These are phyloP conservation scores for Dolichallabes microphthalmus DNA, from an alignment of 2,113 vertebrate genomes.

Conservation along the genomic window DNA sequence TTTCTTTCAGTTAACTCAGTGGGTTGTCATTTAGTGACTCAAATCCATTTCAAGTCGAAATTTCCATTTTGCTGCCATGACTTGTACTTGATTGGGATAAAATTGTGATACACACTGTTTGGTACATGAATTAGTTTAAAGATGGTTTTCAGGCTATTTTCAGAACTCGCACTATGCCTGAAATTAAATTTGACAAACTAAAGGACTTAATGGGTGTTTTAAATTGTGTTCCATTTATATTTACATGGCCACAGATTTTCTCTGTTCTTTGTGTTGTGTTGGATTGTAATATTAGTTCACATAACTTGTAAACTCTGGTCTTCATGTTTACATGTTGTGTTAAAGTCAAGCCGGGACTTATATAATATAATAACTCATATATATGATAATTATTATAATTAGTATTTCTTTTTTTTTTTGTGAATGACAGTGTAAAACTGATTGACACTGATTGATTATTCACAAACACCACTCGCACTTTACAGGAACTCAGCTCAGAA, in stretches of 20 bases:
- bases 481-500: no score
- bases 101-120: neutral
- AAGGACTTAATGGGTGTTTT: no score
- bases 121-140: neutral
- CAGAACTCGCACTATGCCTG: neutral
- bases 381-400: no score
- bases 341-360: no score
- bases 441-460: no score
- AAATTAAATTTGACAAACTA: neutral
- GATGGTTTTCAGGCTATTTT: neutral
- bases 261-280: neutral
- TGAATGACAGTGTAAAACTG: no score
- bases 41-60: neutral
- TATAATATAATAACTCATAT: no score
- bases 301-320: neutral
- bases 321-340: neutral
- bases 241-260: no score
- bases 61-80: neutral
- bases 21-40: neutral
- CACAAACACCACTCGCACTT: no score
- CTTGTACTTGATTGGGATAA: neutral
- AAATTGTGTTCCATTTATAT: neutral
- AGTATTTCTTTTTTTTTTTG: no score
- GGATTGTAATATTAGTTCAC: neutral
- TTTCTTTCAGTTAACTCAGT: neutral